Conservation (phyloP, 2,888 invertebrate species). For the Eilema depressum region DNA sequence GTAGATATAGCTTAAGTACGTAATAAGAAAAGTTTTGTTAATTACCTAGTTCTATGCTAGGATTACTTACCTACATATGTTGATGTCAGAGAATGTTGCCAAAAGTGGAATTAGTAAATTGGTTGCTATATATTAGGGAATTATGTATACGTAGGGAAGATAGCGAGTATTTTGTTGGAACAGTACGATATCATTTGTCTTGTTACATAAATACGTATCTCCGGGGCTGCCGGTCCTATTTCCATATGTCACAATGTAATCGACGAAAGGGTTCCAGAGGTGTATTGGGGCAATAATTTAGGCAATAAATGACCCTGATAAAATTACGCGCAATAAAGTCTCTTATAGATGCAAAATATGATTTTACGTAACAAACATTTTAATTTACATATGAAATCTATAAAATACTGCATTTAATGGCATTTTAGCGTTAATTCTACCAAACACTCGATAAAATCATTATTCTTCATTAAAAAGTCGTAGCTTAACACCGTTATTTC, state of each 20-base stretch:
- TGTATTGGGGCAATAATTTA: constrained; percentile 21
- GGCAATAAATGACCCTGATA: constrained; percentile 11
- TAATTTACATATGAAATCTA: constrained; percentile 28
- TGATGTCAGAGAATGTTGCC: constrained; percentile 44
- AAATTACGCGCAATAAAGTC: constrained; percentile 19
- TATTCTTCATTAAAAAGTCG: constrained; percentile 44
- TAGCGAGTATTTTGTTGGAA: constrained; percentile 23
- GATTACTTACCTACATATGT: constrained; percentile 43
- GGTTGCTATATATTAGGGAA: constrained; percentile 38
- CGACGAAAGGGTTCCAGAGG: constrained; percentile 27
- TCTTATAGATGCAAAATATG: constrained; percentile 9
- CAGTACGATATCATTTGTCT: constrained; percentile 42
- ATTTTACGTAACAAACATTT: constrained; percentile 22
- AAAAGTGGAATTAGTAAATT: constrained; percentile 52
- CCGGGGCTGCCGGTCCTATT: constrained; percentile 28
- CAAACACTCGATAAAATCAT: constrained; percentile 30
- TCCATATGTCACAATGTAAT: constrained; percentile 35
- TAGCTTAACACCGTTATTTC: constrained; percentile 42
- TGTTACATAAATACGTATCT: constrained; percentile 36
- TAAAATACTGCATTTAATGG: constrained; percentile 31
- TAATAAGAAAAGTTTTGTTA: constrained; percentile 81
- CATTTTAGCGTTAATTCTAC: constrained; percentile 29
- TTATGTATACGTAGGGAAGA: constrained; percentile 16
- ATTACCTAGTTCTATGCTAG: constrained; percentile 63
- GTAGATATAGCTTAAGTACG: constrained; percentile 75